Conservation (phyloP, 2,797 vertebrate genomes). For the Erpetoichthys calabaricus region DNA sequence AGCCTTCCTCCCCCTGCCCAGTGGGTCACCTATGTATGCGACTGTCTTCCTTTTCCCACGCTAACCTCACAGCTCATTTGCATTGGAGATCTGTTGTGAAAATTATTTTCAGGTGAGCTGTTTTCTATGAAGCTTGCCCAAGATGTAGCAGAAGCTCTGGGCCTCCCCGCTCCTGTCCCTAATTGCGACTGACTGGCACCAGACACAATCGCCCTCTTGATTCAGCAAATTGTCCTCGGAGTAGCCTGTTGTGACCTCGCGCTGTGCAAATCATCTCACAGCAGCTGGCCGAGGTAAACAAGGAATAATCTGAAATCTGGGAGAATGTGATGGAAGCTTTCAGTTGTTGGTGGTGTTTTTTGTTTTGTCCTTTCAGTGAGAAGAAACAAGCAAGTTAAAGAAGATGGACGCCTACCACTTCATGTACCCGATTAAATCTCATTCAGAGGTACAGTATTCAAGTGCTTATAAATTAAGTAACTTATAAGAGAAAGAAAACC, state of each 20-base stretch:
- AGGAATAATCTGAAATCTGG: conserved; percentile 38
- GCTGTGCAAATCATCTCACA: conserved; percentile 74
- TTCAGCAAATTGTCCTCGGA: conserved; percentile 69
- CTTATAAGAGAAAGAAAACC: no score
- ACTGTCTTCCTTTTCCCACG: conserved; percentile 90
- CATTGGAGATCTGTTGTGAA: conserved; percentile 84
- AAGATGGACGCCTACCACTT: background rate
- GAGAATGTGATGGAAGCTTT: conserved; percentile 20
- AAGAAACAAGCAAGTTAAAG: background rate
- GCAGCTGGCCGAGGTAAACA: conserved; percentile 66
- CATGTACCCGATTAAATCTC: background rate
- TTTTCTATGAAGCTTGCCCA: conserved; percentile 78
- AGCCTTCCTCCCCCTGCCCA: conserved; percentile 78
- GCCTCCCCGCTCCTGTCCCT: conserved; percentile 77
- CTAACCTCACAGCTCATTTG: conserved; percentile 95
- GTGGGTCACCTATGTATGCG: conserved; percentile 91
- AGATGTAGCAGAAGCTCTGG: conserved; percentile 52
- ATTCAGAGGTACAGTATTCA: no score
- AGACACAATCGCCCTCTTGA: conserved; percentile 90
- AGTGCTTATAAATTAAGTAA: no score
- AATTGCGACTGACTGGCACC: conserved; percentile 98
- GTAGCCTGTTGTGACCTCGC: conserved; percentile 72
- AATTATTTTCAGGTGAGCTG: conserved; percentile 99
- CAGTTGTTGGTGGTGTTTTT: background rate
- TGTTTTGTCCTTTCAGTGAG: conserved; percentile 5